Evolutionary conservation across 2,113 vertebrate genomes (phyloP).

Genomic region (Rhabdornis inornatus): DNA sequence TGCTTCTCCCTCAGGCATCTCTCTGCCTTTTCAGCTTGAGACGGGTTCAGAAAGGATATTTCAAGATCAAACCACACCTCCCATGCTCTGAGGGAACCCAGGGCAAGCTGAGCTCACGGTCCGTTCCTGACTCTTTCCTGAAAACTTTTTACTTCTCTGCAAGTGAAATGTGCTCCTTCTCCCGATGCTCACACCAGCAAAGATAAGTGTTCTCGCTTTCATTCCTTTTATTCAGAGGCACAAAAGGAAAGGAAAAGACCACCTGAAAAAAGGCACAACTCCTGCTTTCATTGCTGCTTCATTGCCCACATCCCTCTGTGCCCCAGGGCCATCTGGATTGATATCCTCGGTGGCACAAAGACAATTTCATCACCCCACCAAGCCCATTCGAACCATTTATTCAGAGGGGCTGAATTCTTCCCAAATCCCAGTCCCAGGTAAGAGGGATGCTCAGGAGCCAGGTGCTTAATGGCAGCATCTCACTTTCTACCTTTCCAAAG

Average conservation of each 20-base stretch:
- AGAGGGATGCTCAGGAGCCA: background rate
- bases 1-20: background rate
- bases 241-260: background rate
- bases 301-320: fast-evolving
- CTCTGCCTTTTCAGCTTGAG: background rate
- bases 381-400: background rate
- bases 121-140: background rate
- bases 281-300: background rate
- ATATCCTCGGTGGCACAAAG: background rate
- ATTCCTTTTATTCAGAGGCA: background rate
- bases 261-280: background rate
- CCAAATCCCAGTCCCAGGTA: background rate
- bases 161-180: background rate
- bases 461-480: background rate
- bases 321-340: background rate
- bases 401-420: background rate
- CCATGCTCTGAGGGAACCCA: background rate
- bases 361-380: background rate
- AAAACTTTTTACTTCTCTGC: background rate
- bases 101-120: background rate
- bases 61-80: background rate
- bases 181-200: background rate
- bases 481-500: background rate
- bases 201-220: background rate
- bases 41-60: background rate